Percentiles rank a stretch among this genome's conserved stretches.
Evolutionary conservation across 2,113 vertebrate species (phyloP).

Genomic region (Prinia subflava): DNA sequence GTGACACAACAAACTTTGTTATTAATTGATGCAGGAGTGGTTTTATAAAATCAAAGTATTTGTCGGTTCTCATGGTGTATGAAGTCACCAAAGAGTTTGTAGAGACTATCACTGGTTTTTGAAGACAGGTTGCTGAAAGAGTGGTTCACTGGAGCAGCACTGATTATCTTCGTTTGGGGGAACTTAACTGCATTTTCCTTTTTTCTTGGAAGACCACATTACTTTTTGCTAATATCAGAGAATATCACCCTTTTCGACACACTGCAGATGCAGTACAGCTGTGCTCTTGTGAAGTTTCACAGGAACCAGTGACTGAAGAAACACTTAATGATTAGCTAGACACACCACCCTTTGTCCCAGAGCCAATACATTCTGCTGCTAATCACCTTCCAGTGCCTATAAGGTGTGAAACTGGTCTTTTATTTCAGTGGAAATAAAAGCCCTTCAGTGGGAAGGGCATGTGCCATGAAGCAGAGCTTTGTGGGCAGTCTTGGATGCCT

Average conservation of each 20-base stretch:
- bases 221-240: background rate
- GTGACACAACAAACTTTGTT: background rate
- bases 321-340: background rate
- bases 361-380: background rate
- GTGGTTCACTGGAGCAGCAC: background rate
- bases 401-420: background rate
- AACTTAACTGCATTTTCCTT: background rate
- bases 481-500: background rate
- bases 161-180: background rate
- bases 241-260: background rate
- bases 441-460: background rate
- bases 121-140: background rate
- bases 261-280: background rate
- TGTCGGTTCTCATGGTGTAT: background rate
- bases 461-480: background rate
- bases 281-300: background rate
- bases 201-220: background rate
- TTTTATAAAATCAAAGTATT: background rate
- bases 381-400: background rate
- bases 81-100: background rate
- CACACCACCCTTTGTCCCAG: background rate
- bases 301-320: background rate
- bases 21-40: background rate
- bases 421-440: background rate
- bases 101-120: background rate